These are phyloP conservation scores for Apamea sordens DNA, from an alignment of 2,888 invertebrate species.

Conservation along the genomic window DNA sequence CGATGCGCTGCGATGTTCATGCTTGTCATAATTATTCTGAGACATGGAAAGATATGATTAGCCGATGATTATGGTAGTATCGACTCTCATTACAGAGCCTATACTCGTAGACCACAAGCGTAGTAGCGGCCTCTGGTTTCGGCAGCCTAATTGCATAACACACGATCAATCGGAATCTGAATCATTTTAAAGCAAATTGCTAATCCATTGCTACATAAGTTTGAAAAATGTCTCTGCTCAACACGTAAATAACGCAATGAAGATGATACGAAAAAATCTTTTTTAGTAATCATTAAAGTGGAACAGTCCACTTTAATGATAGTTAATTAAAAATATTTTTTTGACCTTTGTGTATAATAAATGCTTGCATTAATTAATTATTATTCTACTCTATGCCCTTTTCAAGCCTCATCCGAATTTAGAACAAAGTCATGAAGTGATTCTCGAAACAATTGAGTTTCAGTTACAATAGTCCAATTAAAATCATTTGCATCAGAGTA, in stretches of 20 bases:
- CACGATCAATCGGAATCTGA: too few relatives aligned
- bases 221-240: too few relatives aligned
- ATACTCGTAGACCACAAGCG: background rate
- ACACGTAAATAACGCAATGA: too few relatives aligned
- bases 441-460: slow-evolving; percentile 13
- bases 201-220: too few relatives aligned
- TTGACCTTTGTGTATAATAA: background rate
- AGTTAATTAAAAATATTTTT: too few relatives aligned
- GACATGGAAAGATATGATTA: background rate
- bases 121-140: background rate
- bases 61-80: background rate
- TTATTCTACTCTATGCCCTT: background rate
- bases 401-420: slow-evolving; percentile 27
- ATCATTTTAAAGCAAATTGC: too few relatives aligned
- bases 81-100: background rate
- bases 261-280: background rate
- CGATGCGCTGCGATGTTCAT: background rate
- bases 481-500: slow-evolving; percentile 23
- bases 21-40: background rate
- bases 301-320: background rate
- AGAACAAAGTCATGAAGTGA: background rate
- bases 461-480: slow-evolving; percentile 38
- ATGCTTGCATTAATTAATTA: too few relatives aligned
- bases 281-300: background rate
- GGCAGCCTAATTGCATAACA: too few relatives aligned